Conservation (phyloP, 2,113 vertebrate genomes). For the Mesitornis unicolor region DNA sequence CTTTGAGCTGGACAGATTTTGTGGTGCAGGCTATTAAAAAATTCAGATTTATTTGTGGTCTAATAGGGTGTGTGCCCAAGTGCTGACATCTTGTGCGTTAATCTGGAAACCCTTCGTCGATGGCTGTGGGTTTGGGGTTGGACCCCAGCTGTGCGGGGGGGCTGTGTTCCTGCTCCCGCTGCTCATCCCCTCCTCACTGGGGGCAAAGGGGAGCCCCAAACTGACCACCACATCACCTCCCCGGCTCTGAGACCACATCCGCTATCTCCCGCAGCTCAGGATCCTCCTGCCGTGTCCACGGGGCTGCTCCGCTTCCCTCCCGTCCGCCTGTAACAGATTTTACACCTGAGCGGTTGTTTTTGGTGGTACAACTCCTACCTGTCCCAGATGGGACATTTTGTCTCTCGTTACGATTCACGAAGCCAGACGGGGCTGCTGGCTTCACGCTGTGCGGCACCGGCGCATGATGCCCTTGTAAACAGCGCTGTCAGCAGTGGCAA, state of each 20-base stretch:
- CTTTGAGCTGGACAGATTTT: neutral
- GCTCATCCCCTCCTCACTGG: rapidly evolving
- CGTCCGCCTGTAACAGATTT: neutral
- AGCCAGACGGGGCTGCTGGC: constrained; percentile 5
- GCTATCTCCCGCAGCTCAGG: too few species aligned
- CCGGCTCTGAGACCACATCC: rapidly evolving
- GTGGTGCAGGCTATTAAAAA: neutral
- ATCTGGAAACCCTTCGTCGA: neutral
- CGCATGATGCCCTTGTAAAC: constrained; percentile 34
- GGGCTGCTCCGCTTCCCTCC: neutral
- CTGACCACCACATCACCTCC: rapidly evolving
- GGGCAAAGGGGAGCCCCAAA: neutral
- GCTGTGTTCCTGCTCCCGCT: neutral
- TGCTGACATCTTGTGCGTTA: neutral
- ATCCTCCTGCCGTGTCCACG: neutral
- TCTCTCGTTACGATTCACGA: neutral
- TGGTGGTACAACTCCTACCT: neutral
- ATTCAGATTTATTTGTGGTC: neutral
- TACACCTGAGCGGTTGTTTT: constrained; percentile 15
- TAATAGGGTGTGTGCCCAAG: neutral
- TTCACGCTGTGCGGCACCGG: constrained; percentile 12
- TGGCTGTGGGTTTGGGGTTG: rapidly evolving
- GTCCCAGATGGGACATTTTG: constrained; percentile 34
- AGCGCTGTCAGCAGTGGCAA: constrained; percentile 52
- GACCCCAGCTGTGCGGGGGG: neutral